Conservation (phyloP, 92 coral and sea anemone genomes). For the Heliopora coerulea region DNA sequence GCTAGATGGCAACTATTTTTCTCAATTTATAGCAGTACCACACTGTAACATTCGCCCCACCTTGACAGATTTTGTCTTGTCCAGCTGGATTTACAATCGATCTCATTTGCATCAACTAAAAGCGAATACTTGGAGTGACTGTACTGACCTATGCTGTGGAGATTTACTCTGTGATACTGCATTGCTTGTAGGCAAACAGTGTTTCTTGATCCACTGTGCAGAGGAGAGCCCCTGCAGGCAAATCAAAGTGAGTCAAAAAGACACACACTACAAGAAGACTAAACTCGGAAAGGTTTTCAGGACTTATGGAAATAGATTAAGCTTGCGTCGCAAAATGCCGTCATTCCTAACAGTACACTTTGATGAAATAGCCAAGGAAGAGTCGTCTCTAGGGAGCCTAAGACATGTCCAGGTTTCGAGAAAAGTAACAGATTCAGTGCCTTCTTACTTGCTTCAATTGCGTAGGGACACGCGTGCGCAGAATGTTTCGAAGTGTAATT, state of each 20-base stretch:
- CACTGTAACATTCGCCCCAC: neutral
- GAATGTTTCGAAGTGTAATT: slow-evolving; percentile 60
- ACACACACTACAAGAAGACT: neutral
- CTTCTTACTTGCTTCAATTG: slow-evolving; percentile 8
- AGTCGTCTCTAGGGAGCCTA: neutral
- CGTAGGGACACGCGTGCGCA: slow-evolving; percentile 36
- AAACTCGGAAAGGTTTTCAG: neutral
- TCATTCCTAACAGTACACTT: neutral
- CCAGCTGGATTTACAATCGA: neutral
- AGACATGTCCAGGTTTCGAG: neutral
- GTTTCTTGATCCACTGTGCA: slow-evolving; percentile 71
- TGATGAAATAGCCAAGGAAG: neutral
- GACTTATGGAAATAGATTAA: neutral
- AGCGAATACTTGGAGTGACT: slow-evolving; percentile 15
- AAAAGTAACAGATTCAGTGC: neutral
- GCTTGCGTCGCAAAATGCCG: slow-evolving; percentile 54
- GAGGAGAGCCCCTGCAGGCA: slow-evolving; percentile 48
- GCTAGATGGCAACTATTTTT: neutral
- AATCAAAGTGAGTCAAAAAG: neutral
- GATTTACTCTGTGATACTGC: slow-evolving; percentile 70
- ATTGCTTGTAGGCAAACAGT: slow-evolving; percentile 59
- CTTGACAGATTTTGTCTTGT: neutral
- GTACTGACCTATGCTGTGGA: slow-evolving; percentile 67
- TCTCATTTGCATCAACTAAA: neutral
- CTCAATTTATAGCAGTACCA: neutral